Percentiles rank a stretch among this genome's conserved stretches.
Conservation (phyloP, 2,113 vertebrate genomes). For the Egretta garzetta region DNA sequence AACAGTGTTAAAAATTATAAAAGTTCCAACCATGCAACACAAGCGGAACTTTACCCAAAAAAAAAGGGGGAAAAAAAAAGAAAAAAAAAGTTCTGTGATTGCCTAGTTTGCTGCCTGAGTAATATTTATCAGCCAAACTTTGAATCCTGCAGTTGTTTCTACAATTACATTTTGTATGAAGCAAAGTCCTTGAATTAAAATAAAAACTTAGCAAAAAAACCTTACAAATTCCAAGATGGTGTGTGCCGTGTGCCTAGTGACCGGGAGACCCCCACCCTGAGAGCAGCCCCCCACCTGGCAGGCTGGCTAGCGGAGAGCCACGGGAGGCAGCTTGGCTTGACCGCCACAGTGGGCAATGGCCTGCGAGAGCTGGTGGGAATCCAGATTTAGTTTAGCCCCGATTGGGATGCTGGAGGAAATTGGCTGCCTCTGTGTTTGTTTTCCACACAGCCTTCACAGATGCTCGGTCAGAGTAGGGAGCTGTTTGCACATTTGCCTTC, state of each 20-base stretch:
- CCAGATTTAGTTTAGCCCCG: not conserved
- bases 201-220: slow-evolving; percentile 80
- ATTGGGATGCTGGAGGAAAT: not conserved
- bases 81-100: slow-evolving; percentile 76
- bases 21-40: slow-evolving; percentile 77
- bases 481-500: not conserved
- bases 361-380: fast-evolving
- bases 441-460: not conserved
- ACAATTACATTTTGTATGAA: slow-evolving; percentile 98
- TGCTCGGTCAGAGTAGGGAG: not conserved
- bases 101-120: slow-evolving; percentile 90
- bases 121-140: slow-evolving; percentile 89
- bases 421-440: fast-evolving
- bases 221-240: not conserved
- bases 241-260: slow-evolving; percentile 50
- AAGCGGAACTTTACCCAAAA: slow-evolving; percentile 74
- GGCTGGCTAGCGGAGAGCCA: not conserved
- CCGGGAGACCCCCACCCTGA: not conserved
- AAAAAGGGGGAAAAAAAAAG: not conserved
- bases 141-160: slow-evolving; percentile 96
- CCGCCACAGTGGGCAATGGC: not conserved
- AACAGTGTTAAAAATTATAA: slow-evolving; percentile 70
- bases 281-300: not conserved
- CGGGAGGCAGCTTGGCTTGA: not conserved
- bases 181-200: slow-evolving; percentile 94